These are phyloP conservation scores for Pachycephus smyrnensis DNA, from an alignment of 2,888 invertebrate genomes.

Conservation along the genomic window DNA sequence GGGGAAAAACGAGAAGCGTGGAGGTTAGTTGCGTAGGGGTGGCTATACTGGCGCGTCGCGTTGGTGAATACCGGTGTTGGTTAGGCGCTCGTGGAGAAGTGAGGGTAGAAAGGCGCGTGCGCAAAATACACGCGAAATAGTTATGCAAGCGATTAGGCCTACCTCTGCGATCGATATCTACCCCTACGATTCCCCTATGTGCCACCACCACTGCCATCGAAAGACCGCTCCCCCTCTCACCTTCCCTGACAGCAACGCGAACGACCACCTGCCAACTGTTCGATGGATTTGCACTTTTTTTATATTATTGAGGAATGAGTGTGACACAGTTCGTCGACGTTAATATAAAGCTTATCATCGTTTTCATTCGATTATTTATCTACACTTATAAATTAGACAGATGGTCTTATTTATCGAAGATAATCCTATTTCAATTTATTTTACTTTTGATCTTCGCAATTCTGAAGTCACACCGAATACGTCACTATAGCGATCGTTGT, in stretches of 20 bases:
- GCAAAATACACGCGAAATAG: slow-evolving; percentile 37
- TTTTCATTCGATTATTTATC: background rate
- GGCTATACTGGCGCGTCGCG: background rate
- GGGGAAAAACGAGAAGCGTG: slow-evolving; percentile 27
- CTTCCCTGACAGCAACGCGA: background rate
- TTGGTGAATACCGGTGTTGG: background rate
- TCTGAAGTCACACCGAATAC: background rate
- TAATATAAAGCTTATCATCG: background rate
- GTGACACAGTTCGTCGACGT: background rate
- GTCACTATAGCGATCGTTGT: background rate
- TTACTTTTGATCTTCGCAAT: background rate
- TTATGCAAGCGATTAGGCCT: slow-evolving; percentile 39
- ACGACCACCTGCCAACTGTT: background rate
- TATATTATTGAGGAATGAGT: background rate
- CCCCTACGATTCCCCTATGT: background rate
- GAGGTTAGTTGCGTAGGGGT: background rate
- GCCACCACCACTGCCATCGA: background rate
- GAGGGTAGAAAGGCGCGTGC: slow-evolving; percentile 19
- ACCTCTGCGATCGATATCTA: background rate
- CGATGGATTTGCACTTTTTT: background rate
- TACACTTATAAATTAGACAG: background rate
- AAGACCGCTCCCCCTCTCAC: background rate
- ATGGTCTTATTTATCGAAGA: background rate
- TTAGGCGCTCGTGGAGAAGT: background rate
- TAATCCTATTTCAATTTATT: background rate